These are phyloP conservation scores for Fragariocoptes setiger DNA, from an alignment of 1,140 invertebrate species.

Conservation along the genomic window DNA sequence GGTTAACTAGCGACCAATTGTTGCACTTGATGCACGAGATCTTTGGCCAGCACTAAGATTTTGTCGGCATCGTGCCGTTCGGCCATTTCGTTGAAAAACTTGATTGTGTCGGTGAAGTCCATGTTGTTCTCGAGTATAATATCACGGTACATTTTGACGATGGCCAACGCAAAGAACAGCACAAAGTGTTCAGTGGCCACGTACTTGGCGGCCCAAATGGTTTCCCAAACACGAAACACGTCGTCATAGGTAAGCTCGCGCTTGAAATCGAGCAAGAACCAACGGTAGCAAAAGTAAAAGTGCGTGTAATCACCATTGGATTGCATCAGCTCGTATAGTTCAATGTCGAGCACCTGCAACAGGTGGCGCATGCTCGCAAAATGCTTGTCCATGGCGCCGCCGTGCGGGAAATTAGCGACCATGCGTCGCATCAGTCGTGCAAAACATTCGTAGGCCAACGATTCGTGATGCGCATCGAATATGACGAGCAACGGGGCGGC, in stretches of 20 bases:
- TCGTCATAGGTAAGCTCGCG: slow-evolving; percentile 64
- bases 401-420: slow-evolving; percentile 64
- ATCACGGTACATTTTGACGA: slow-evolving; percentile 66
- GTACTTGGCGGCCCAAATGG: slow-evolving; percentile 69
- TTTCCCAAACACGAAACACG: slow-evolving; percentile 70
- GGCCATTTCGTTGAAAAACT: slow-evolving; percentile 93
- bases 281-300: slow-evolving; percentile 87
- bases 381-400: slow-evolving; percentile 69
- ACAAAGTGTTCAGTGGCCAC: slow-evolving; percentile 60
- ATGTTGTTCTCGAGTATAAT: slow-evolving; percentile 75
- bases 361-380: slow-evolving; percentile 66
- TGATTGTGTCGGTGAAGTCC: slow-evolving; percentile 91
- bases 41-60: slow-evolving; percentile 42
- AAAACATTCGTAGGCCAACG: slow-evolving; percentile 65
- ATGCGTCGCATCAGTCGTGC: slow-evolving; percentile 59
- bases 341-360: slow-evolving; percentile 48
- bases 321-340: slow-evolving; percentile 75
- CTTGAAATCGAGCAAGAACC: slow-evolving; percentile 49
- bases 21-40: slow-evolving; percentile 53
- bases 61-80: slow-evolving; percentile 53
- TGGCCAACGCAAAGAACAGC: slow-evolving; percentile 58
- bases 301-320: slow-evolving; percentile 78
- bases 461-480: slow-evolving; percentile 60
- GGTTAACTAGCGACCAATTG: too few relatives aligned
- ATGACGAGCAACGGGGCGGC: slow-evolving; percentile 66